Evolutionary conservation across 2,888 invertebrate genomes (phyloP).

Genomic region (Nephrotoma guestfalica): DNA sequence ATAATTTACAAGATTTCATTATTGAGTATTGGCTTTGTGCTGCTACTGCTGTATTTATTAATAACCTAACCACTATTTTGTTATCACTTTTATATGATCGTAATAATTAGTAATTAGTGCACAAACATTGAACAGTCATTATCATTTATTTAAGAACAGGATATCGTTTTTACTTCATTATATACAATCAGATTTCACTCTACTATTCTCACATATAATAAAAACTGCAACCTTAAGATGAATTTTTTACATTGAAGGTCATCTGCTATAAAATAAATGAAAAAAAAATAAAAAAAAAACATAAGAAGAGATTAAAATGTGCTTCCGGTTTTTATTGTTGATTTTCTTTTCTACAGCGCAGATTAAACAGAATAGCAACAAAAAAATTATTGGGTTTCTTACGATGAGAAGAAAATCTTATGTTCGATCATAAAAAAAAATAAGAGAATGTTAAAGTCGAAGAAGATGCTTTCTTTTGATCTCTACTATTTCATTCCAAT

Average conservation of each 20-base stretch:
- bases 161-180: neutral
- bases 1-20: constrained; percentile 17
- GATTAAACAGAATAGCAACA: neutral
- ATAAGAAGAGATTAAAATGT: neutral
- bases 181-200: neutral
- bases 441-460: neutral
- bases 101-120: neutral
- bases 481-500: neutral
- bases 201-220: neutral
- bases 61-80: neutral
- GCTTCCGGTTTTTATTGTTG: neutral
- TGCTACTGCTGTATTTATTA: neutral
- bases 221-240: neutral
- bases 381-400: neutral
- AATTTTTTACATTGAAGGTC: neutral
- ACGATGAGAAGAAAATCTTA: neutral
- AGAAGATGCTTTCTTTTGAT: neutral
- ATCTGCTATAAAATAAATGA: neutral
- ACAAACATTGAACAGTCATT: neutral
- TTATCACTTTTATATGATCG: neutral
- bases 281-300: neutral
- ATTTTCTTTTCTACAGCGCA: neutral
- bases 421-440: neutral
- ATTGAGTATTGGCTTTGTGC: constrained; percentile 1
- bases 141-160: neutral